Conservation (phyloP, 2,797 vertebrate species). For the Chelidonichthys spinosus region DNA sequence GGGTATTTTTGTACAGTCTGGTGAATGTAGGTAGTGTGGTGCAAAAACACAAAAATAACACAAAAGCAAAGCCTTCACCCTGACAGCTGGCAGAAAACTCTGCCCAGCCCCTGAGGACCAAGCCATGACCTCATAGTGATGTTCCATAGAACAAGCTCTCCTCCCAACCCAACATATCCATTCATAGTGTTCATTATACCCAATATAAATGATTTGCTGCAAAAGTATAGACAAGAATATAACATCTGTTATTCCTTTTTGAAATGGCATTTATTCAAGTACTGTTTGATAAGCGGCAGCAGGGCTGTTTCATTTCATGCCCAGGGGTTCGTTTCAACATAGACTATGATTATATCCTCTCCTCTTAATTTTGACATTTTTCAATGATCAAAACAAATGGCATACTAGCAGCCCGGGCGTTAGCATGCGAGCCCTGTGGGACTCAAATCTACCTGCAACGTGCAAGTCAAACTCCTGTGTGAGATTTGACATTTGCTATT, state of each 20-base stretch:
- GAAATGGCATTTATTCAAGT: background rate
- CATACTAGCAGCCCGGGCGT: background rate
- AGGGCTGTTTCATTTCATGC: background rate
- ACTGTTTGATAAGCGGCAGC: constrained; percentile 1
- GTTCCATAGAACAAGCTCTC: constrained; percentile 15
- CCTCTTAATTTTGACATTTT: background rate
- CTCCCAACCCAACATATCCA: background rate
- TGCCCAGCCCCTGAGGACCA: constrained; percentile 4
- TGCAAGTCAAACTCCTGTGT: background rate
- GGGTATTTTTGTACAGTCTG: constrained; percentile 26
- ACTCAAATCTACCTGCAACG: background rate
- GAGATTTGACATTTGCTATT: background rate
- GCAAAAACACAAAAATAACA: background rate
- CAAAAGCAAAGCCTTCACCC: background rate
- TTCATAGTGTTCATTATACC: background rate
- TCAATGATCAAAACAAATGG: background rate
- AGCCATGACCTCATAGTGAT: constrained; percentile 16
- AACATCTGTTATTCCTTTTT: background rate
- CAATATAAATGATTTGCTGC: background rate
- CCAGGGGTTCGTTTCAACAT: background rate
- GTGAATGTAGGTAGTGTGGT: background rate
- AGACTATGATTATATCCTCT: background rate
- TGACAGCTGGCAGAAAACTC: constrained; percentile 24
- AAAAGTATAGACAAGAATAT: background rate
- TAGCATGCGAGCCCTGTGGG: background rate